Evolutionary conservation across 1,140 invertebrate genomes (phyloP).

Genomic region (Drosophila willistoni): DNA sequence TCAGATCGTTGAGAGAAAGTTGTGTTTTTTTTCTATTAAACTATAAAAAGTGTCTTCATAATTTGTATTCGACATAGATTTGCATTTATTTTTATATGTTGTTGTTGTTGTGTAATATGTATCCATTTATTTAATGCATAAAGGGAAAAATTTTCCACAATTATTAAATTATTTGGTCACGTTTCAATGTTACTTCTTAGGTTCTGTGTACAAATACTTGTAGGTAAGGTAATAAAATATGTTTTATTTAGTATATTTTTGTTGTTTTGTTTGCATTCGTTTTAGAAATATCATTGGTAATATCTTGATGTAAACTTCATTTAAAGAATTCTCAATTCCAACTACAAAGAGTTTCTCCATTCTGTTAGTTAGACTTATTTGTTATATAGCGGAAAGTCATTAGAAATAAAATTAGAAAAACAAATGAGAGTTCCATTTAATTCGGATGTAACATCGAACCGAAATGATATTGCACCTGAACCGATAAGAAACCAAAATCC

Average conservation of each 20-base stretch:
- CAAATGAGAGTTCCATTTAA: not conserved
- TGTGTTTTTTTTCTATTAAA: too few species aligned
- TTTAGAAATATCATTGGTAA: slow-evolving; percentile 46
- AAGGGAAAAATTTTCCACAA: slow-evolving; percentile 64
- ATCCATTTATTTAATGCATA: slow-evolving; percentile 43
- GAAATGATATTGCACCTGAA: slow-evolving; percentile 11
- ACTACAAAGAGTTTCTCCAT: slow-evolving; percentile 37
- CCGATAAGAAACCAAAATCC: not conserved
- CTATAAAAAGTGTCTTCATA: not conserved
- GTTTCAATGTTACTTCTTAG: slow-evolving; percentile 70
- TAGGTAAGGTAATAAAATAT: slow-evolving; percentile 79
- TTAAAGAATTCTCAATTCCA: slow-evolving; percentile 63
- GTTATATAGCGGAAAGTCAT: not conserved
- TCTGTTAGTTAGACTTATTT: slow-evolving; percentile 5
- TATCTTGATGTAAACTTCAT: slow-evolving; percentile 40
- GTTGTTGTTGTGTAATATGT: slow-evolving; percentile 40
- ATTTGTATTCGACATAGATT: slow-evolving; percentile 20
- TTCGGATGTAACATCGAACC: not conserved
- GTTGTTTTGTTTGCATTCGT: slow-evolving; percentile 41
- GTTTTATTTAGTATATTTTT: slow-evolving; percentile 38
- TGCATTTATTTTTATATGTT: slow-evolving; percentile 39
- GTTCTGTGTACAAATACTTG: slow-evolving; percentile 73
- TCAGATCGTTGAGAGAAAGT: too few species aligned
- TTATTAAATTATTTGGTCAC: slow-evolving; percentile 80
- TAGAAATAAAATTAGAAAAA: too few species aligned